These are phyloP conservation scores for Araneus ventricosus DNA, from an alignment of 1,140 invertebrate genomes.

Conservation along the genomic window DNA sequence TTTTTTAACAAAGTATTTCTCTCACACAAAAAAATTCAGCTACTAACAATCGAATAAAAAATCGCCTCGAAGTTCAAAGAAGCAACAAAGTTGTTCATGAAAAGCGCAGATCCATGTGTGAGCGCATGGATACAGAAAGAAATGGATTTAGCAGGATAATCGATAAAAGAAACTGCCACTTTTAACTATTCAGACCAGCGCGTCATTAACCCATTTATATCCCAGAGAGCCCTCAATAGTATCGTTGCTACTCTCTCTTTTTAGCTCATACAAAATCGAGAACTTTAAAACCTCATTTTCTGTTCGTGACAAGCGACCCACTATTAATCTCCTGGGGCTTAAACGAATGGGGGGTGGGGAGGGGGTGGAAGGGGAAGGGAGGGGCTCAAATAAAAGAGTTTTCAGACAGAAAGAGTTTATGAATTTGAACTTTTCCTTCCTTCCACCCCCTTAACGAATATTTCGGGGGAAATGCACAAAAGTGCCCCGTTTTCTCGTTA, in stretches of 20 bases:
- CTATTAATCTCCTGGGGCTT: slow-evolving; percentile 56
- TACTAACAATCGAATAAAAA: not conserved
- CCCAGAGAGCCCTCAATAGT: not conserved
- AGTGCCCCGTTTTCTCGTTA: slow-evolving; percentile 44
- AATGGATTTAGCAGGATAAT: slow-evolving; percentile 17
- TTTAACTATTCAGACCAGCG: slow-evolving; percentile 25
- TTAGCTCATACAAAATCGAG: slow-evolving; percentile 53
- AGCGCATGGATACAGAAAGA: not conserved
- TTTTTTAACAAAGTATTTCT: too few relatives aligned
- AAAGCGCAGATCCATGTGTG: not conserved
- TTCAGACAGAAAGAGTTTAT: slow-evolving; percentile 62
- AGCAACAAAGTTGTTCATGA: not conserved
- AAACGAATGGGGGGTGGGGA: not conserved
- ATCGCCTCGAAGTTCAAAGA: not conserved
- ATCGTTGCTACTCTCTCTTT: slow-evolving; percentile 37
- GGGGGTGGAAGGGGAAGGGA: not conserved
- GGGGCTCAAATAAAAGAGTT: slow-evolving; percentile 45
- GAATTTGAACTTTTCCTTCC: slow-evolving; percentile 57
- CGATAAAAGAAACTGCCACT: slow-evolving; percentile 35
- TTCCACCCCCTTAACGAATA: slow-evolving; percentile 20
- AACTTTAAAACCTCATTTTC: slow-evolving; percentile 53
- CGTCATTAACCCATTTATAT: slow-evolving; percentile 59
- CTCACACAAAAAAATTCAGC: too few relatives aligned
- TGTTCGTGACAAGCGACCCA: slow-evolving; percentile 46
- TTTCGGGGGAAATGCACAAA: slow-evolving; percentile 19